Base-by-base conservation (phyloP, 2,113 vertebrate genomes). In the Atherinomorus stipes region DNA sequence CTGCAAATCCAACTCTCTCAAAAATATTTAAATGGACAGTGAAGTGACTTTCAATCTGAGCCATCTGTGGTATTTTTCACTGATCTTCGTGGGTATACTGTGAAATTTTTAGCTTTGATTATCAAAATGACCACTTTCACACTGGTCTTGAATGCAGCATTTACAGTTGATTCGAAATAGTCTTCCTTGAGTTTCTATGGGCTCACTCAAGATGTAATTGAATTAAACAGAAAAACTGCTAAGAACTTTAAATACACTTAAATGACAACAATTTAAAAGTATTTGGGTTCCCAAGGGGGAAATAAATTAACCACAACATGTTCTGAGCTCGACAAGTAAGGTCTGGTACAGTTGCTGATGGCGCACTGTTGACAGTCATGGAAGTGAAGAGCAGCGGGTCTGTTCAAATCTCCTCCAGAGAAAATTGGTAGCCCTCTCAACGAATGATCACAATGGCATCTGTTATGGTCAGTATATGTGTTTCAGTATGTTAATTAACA, bases 401-500 rank as follows among this genome's bases (percentile, higher is more conserved):
- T 18, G 45, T 16, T 56, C 26, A 75, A 81, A 71, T 71, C 49
- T 81, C 25, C 10, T 21, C 16, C 11, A 23, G 38, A 66, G 28
- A 44, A 22, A 25, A 34, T 8, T 7, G 8, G 31, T 31, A 11
- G 4, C n/a, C 51, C 0, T 58, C 12, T 15, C 12, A 8, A 4
- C 2, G 34, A 44, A 50, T 3, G 22, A 22, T 25, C 16, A 15
- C 15, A 15, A 94, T 94, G 93, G 91, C 92, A 23, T 94, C 92
- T 69, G 90, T 94, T 58, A 28, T 93, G 92, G 93, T 94, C 71
- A 91, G 92, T 77, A 2, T 11, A 16, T 5, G 16, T 23, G 1
- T 60, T 51, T 28, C 16, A 11, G 31, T 6, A 2, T n/a, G 7
- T 51, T 19, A 0, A 1, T 4, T 21, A 26, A 4, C 9, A 6